Conservation (phyloP, 2,888 invertebrate species). For the Schizaphis graminum region DNA sequence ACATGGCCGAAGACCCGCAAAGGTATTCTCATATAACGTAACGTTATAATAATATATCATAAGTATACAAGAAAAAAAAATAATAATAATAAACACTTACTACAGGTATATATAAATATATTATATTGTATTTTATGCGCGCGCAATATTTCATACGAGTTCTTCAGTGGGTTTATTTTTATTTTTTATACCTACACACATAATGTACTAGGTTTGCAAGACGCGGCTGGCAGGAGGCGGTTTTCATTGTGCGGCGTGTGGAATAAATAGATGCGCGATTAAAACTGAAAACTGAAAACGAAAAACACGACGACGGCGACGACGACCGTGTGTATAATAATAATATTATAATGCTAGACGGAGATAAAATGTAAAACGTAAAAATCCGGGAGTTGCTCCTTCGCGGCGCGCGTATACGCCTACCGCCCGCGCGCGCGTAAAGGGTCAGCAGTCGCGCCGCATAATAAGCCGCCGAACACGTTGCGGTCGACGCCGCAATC, state of each 20-base stretch:
- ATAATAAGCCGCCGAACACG: constrained; percentile 33
- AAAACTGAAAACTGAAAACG: background rate
- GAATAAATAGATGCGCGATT: background rate
- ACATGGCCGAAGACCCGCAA: constrained; percentile 42
- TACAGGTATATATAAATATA: background rate
- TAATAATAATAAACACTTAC: background rate
- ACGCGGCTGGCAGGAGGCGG: constrained; percentile 4
- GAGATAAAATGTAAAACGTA: background rate
- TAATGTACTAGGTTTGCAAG: background rate
- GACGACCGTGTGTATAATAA: background rate
- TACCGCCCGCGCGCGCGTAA: constrained; percentile 40
- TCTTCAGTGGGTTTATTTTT: background rate
- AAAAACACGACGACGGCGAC: constrained; percentile 10
- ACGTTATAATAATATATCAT: background rate
- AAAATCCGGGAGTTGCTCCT: constrained; percentile 54
- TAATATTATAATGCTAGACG: background rate
- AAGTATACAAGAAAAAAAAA: background rate
- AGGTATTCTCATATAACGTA: background rate
- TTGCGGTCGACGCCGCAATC: background rate
- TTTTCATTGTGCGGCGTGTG: constrained; percentile 5
- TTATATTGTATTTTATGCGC: background rate
- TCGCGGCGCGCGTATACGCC: constrained; percentile 39
- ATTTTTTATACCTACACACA: background rate
- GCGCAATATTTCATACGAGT: background rate
- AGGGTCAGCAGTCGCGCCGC: constrained; percentile 8